phyloP scores from a whole-genome alignment of 1,140 invertebrate species.

The Eupeodes corollae region DNA sequence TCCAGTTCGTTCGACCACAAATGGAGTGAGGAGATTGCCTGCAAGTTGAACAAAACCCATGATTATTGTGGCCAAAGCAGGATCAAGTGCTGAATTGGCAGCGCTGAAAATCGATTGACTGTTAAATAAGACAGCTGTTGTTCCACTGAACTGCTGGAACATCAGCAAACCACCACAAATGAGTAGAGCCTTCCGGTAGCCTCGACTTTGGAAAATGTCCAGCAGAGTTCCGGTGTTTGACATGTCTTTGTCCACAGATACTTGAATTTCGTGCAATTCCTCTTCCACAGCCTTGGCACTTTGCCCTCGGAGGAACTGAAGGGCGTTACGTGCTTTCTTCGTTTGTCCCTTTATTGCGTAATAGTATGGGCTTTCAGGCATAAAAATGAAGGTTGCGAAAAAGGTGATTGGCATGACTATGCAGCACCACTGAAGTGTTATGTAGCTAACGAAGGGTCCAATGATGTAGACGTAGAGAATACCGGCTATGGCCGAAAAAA shows the following conservation, averaged over 20 bases:
- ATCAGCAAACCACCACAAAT: constrained; percentile 53
- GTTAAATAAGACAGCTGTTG: constrained; percentile 69
- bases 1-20: constrained; percentile 59
- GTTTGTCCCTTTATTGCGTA: constrained; percentile 48
- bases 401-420: constrained; percentile 50
- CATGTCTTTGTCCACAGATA: constrained; percentile 42
- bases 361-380: constrained; percentile 75
- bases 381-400: constrained; percentile 53
- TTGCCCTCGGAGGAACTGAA: constrained; percentile 55
- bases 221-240: constrained; percentile 36
- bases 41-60: constrained; percentile 51
- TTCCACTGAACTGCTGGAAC: constrained; percentile 62
- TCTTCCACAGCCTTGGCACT: constrained; percentile 44
- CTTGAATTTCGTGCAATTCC: constrained; percentile 47
- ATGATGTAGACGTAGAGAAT: constrained; percentile 58
- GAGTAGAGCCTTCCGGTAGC: constrained; percentile 48
- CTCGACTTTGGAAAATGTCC: constrained; percentile 43
- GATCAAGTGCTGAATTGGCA: constrained; percentile 43
- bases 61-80: constrained; percentile 56
- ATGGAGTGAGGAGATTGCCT: constrained; percentile 50
- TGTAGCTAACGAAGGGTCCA: constrained; percentile 44
- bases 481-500: constrained; percentile 48
- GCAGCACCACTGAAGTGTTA: constrained; percentile 30
- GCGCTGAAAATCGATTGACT: constrained; percentile 52
- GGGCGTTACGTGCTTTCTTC: constrained; percentile 47